Percentiles rank a stretch among this genome's conserved stretches.
Evolutionary conservation across 2,797 vertebrate genomes (phyloP).

Genomic region (Podarcis lilfordi): DNA sequence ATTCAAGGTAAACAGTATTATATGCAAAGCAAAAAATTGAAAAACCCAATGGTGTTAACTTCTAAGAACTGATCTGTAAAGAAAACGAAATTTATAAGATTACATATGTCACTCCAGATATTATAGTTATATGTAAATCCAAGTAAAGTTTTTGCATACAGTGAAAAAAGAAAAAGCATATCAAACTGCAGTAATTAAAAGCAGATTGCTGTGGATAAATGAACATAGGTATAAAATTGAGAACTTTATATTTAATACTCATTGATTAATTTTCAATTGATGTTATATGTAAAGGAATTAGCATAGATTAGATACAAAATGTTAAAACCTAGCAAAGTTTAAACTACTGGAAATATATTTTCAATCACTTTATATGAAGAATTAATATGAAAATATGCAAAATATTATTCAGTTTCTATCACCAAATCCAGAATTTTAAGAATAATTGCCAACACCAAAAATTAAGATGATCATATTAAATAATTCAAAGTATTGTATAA

Average conservation of each 20-base stretch:
- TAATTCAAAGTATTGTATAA: background rate
- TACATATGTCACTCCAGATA: background rate
- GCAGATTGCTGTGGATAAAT: background rate
- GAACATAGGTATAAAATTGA: background rate
- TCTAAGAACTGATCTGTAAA: background rate
- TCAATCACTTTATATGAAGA: background rate
- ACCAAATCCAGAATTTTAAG: background rate
- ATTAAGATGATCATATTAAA: background rate
- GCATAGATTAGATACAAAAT: background rate
- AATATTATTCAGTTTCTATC: background rate
- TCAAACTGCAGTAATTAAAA: background rate
- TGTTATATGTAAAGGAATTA: background rate
- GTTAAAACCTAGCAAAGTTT: background rate
- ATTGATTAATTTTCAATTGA: conserved; percentile 4
- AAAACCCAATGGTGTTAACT: background rate
- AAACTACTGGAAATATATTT: background rate
- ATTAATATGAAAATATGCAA: background rate
- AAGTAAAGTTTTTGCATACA: background rate
- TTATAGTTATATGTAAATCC: conserved; percentile 13
- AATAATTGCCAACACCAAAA: background rate
- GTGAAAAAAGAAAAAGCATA: background rate
- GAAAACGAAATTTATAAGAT: background rate
- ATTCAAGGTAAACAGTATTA: background rate
- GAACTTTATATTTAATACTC: background rate
- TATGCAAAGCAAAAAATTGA: background rate